A percentile compares a stretch with the other conserved stretches of the same genome.
Evolutionary conservation across 1,140 invertebrate genomes (phyloP).

Genomic region (Belonocnema kinseyi): DNA sequence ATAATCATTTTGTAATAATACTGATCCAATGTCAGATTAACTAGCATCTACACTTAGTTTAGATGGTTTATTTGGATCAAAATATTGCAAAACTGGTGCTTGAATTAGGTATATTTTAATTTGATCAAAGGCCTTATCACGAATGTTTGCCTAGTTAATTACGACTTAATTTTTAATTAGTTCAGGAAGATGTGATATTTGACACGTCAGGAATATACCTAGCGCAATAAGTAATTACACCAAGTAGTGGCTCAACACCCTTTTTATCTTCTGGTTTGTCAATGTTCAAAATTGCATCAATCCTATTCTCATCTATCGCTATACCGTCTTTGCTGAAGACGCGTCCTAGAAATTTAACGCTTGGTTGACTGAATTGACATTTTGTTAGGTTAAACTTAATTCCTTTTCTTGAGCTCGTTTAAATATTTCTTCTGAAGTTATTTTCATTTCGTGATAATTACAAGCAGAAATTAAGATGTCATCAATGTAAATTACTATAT

Average conservation of each 20-base stretch:
- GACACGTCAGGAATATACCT: slow-evolving; percentile 32
- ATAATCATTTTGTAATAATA: slow-evolving; percentile 51
- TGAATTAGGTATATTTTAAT: slow-evolving; percentile 31
- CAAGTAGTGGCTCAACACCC: slow-evolving; percentile 14
- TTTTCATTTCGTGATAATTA: slow-evolving; percentile 8
- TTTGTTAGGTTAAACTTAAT: slow-evolving; percentile 39
- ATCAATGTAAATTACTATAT: too few relatives aligned
- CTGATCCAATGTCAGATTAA: slow-evolving; percentile 47
- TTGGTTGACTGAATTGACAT: slow-evolving; percentile 35
- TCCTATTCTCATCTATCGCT: not conserved
- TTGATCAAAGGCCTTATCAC: slow-evolving; percentile 13
- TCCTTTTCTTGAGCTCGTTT: slow-evolving; percentile 34
- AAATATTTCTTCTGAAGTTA: slow-evolving; percentile 35
- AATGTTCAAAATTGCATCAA: slow-evolving; percentile 31
- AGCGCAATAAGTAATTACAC: slow-evolving; percentile 24
- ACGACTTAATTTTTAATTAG: slow-evolving; percentile 8
- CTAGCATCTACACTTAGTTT: slow-evolving; percentile 37
- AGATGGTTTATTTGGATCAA: slow-evolving; percentile 29
- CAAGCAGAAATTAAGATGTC: slow-evolving; percentile 1
- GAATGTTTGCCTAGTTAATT: not conserved
- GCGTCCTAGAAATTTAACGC: slow-evolving; percentile 35
- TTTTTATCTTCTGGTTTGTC: not conserved
- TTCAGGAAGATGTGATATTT: slow-evolving; percentile 28
- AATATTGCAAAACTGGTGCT: slow-evolving; percentile 34
- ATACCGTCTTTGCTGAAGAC: slow-evolving; percentile 29